Percentiles rank a stretch among this genome's conserved stretches.
phyloP scores from a whole-genome alignment of 2,888 invertebrate genomes.

The Acanthococcus lagerstroemiae region DNA sequence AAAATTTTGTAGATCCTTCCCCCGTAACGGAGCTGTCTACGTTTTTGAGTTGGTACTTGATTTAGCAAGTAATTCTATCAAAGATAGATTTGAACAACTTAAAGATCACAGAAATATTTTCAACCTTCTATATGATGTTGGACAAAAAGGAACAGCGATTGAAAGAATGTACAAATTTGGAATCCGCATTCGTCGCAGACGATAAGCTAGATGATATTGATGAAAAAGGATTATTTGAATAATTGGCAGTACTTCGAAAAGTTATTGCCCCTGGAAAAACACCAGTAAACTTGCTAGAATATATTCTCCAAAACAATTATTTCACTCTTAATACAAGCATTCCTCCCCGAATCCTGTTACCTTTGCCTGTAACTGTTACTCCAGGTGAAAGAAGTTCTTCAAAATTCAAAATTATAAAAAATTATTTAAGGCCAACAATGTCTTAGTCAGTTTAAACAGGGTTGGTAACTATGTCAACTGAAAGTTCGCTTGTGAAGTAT shows the following conservation, averaged over 20 bases:
- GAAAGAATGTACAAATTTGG: constrained; percentile 5
- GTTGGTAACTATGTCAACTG: not conserved
- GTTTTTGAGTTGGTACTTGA: no score
- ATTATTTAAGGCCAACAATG: not conserved
- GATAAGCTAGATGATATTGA: constrained; percentile 11
- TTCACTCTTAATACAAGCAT: not conserved
- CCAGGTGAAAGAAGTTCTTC: not conserved
- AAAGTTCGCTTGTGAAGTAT: not conserved
- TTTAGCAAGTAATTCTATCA: constrained; percentile 12
- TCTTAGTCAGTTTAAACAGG: not conserved
- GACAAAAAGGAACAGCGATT: not conserved
- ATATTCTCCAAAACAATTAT: constrained; percentile 1
- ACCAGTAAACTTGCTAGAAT: not conserved
- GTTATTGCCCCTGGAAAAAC: not conserved
- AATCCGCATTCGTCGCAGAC: not conserved
- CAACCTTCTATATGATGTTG: not conserved
- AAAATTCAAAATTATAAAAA: not conserved
- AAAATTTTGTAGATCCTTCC: no score
- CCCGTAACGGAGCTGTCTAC: no score
- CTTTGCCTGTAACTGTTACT: not conserved
- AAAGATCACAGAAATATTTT: constrained; percentile 2
- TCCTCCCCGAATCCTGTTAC: not conserved
- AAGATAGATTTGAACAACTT: constrained; percentile 1
- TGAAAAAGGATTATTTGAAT: not conserved
- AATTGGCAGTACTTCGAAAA: not conserved